Percentiles rank a stretch among this genome's conserved stretches.
phyloP scores from a whole-genome alignment of 2,888 invertebrate species.

The Tromatobia lineatoria region DNA sequence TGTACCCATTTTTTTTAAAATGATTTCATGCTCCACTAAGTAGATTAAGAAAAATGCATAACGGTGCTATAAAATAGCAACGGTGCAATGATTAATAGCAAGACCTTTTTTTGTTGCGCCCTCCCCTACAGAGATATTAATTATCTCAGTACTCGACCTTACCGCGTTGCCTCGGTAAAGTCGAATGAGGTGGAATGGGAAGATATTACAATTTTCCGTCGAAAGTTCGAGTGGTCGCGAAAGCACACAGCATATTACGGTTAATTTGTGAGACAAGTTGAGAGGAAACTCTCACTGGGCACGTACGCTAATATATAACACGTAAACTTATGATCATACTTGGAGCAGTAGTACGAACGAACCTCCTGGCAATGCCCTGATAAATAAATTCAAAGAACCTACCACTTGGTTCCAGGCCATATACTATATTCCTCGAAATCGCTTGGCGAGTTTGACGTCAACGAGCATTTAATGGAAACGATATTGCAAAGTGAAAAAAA shows the following conservation, averaged over 20 bases:
- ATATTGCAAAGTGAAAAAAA: not conserved
- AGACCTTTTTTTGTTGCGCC: not conserved
- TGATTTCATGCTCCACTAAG: not conserved
- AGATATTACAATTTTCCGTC: conserved; percentile 40
- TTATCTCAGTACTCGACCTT: conserved; percentile 46
- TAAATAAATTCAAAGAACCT: conserved; percentile 18
- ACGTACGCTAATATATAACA: conserved; percentile 37
- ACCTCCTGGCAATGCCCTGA: conserved; percentile 30
- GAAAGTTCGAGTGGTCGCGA: conserved; percentile 48
- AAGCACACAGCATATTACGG: conserved; percentile 30
- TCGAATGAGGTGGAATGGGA: not conserved
- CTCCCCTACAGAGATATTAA: conserved; percentile 37
- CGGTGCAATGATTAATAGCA: conserved; percentile 39
- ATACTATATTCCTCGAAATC: not conserved
- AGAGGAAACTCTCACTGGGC: conserved; percentile 30
- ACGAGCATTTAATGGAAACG: not conserved
- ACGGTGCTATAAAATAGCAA: not conserved
- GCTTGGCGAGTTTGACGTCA: not conserved
- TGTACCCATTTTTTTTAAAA: not conserved
- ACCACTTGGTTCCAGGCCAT: not conserved
- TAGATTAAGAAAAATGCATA: not conserved
- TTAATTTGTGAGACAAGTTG: conserved; percentile 60
- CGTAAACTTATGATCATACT: conserved; percentile 44
- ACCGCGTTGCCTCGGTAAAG: not conserved
- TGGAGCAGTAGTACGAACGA: conserved; percentile 1